Base-by-base conservation (phyloP, 2,888 invertebrate genomes). In the Mystacides longicornis region DNA sequence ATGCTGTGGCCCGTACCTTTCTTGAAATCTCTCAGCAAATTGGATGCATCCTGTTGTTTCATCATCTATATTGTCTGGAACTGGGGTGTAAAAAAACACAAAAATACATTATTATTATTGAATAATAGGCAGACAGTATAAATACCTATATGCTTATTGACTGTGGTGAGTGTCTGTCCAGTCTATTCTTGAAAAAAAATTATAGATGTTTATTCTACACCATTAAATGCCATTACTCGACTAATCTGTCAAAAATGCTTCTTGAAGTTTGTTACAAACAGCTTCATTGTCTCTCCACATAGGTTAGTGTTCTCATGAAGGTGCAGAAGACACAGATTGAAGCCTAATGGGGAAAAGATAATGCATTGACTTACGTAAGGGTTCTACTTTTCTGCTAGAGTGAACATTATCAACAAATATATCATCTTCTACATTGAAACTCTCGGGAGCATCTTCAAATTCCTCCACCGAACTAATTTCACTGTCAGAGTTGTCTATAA, bases 61-160 rank as follows among this genome's bases (percentile, higher is more conserved):
- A 72, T 93, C 90, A 60, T 86, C 86, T 20, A 90, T 83, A 67
- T 87, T 82, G 60, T 91, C 90, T 56, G 93, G 88, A 81, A 95
- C 93, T 94, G 67, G 56, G 73, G 54, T 52, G 31, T 11, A 21
- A 45, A 45, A 19, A 31, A 19, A 14, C n/a, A n/a, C n/a, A n/a
- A n/a, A n/a, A n/a, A n/a, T n/a, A n/a, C n/a, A n/a, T n/a, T n/a
- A n/a, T n/a, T n/a, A n/a, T 47, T 47, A 20, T 19, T 47, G 14
- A 18, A 31, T 51, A 43, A 2, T 18, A 51, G 22, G 27, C 11
- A 27, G 7, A 27, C 5, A 27, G 27, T 27, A 1, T 2, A 18
- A n/a, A 27, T 27, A 27, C 5, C 20, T 47, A 19, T 47, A 7
- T 27, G 27, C n/a, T 20, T 9, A n/a, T n/a, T n/a, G n/a, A n/a